Evolutionary conservation across 2,797 vertebrate species (phyloP), one percentile per base, ranked within the genome.

Genomic region (Meda fulgida): DNA sequence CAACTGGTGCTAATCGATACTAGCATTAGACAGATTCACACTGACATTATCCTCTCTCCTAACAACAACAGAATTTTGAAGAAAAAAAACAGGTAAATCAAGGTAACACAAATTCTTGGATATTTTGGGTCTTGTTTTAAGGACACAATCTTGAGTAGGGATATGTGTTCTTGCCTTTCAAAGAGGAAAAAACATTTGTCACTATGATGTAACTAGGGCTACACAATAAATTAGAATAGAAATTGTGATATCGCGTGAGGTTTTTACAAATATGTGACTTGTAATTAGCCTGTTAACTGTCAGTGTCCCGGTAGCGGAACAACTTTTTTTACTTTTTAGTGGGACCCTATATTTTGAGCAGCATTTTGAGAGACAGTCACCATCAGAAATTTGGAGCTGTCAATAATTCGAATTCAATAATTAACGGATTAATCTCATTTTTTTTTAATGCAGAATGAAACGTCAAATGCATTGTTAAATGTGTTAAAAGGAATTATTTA

Each of bases 1-100:
- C 31, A 79, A 82, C 87, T 58, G 71, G 29, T 69, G 73, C 36
- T 71, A 84, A 81, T 78, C 75, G n/a, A 86, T 80, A 46, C n/a
- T 46, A 67, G 79, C 81, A 84, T 84, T 77, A 46, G 67, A 73
- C 53, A 83, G 63, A 80, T 43, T 83, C 55, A 83, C 65, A 71
- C 21, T 1, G 23, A 65, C 29, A 84, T 60, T 72, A 21, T 46
- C 76, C 31, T 31, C 77, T 67, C 21, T 48, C 7, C 66, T 31
- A 81, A 84, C 3, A 66, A 38, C 23, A 26, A 80, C 21, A 66
- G 1, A 1, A 10, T 78, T 78, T 36, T 5, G 11, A 53, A 13
- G 13, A 14, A 29, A 16, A 3, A 8, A 53, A 9, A 5, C 46
- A 29, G 43, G 71, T 76, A 66, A 66, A 66, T 76, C 71, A 76